A percentile compares a stretch with the other conserved stretches of the same genome.
Evolutionary conservation across 2,888 invertebrate species (phyloP).

Genomic region (Linnaemya vulpina): DNA sequence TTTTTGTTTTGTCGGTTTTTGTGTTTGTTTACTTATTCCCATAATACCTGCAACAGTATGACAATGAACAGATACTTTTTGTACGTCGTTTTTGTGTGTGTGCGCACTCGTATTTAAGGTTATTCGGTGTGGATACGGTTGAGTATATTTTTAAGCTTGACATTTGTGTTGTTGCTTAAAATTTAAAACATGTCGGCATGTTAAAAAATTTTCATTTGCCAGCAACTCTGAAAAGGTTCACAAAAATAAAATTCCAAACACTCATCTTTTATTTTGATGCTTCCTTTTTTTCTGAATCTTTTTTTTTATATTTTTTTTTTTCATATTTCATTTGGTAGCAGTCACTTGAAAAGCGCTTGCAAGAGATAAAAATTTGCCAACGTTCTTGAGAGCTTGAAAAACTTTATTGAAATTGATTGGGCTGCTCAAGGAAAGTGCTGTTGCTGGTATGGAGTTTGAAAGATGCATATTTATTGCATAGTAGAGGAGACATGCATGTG

Average conservation of each 20-base stretch:
- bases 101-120: not conserved
- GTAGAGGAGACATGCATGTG: not conserved
- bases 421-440: slow-evolving; percentile 12
- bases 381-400: slow-evolving; percentile 26
- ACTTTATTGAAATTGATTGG: slow-evolving; percentile 57
- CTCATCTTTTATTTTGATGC: slow-evolving; percentile 1
- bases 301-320: not conserved
- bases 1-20: not conserved
- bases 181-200: slow-evolving; percentile 51
- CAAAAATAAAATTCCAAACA: not conserved
- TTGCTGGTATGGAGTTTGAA: slow-evolving; percentile 5
- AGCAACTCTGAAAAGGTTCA: not conserved
- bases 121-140: not conserved
- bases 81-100: not conserved
- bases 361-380: not conserved
- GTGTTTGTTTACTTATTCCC: slow-evolving; percentile 34
- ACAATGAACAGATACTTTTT: slow-evolving; percentile 23
- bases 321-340: not conserved
- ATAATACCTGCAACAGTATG: slow-evolving; percentile 51
- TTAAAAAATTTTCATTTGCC: slow-evolving; percentile 18
- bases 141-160: slow-evolving; percentile 7
- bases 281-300: slow-evolving; percentile 2
- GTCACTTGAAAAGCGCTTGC: not conserved
- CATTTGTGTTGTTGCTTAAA: slow-evolving; percentile 31
- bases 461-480: not conserved